Evolutionary conservation across 2,888 invertebrate species (phyloP).

Genomic region (Autographa pulchrina): DNA sequence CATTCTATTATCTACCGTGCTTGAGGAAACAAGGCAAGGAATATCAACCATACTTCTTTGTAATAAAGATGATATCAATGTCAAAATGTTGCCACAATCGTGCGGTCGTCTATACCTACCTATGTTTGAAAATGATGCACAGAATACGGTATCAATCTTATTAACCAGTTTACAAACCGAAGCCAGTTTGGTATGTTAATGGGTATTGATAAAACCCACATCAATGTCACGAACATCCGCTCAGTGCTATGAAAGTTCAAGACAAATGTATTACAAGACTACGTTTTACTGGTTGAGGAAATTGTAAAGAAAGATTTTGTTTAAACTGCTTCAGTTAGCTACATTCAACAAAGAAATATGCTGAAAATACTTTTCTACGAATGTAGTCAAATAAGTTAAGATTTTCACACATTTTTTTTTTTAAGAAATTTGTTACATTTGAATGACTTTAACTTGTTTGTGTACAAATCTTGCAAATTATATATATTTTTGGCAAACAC

Average conservation of each 20-base stretch:
- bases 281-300: not conserved
- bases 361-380: not conserved
- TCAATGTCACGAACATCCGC: slow-evolving; percentile 50
- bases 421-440: not conserved
- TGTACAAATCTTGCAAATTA: no score
- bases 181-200: slow-evolving; percentile 59
- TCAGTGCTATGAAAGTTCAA: slow-evolving; percentile 49
- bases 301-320: not conserved
- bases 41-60: not conserved
- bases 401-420: not conserved
- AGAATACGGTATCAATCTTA: slow-evolving; percentile 36
- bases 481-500: no score
- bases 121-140: slow-evolving; percentile 16
- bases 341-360: no score
- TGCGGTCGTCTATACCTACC: slow-evolving; percentile 9
- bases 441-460: not conserved
- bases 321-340: not conserved
- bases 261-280: slow-evolving; percentile 7
- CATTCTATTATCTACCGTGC: not conserved
- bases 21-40: not conserved
- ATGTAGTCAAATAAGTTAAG: no score
- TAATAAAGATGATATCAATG: not conserved
- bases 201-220: slow-evolving; percentile 60
- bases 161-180: slow-evolving; percentile 60
- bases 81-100: slow-evolving; percentile 11